Base-by-base conservation (phyloP, 2,888 invertebrate genomes). In the Drosophila kuntzei region DNA sequence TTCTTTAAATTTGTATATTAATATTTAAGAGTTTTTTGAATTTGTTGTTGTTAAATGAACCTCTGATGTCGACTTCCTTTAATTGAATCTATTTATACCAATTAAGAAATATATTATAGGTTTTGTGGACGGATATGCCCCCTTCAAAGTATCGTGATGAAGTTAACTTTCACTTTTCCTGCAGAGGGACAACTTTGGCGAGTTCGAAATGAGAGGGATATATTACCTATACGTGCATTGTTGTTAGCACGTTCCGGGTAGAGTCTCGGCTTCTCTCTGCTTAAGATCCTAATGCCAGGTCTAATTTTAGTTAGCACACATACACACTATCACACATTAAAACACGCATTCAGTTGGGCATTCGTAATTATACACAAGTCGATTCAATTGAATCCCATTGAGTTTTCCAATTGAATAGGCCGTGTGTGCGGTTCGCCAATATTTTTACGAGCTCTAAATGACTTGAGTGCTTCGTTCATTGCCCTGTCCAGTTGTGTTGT, bases 331-430 rank as follows among this genome's bases (percentile, higher is more conserved):
- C 14, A 14, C 49, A 12, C 29, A 20, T 37, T 46, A 44, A 37
- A 44, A 47, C 22, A 47, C 27, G 46, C 27, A 34, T 39, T 4
- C 29, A 50, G 55, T 34, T 41, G 46, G 27, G 34, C 44, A 55
- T 39, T 55, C 80, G 75, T 71, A 77, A 75, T 79, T 77, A 77
- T 82, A 80, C 78, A 77, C 65, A 69, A 66, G 72, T 63, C 64
- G 64, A 57, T 49, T 63, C 71, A 77, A 82, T 75, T 77, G 77
- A 67, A 77, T 60, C 62, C 66, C 77, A 81, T 74, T 74, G 77
- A 77, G 68, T 74, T 77, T 81, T 81, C 77, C 80, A 77, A 77
- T 61, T 71, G 75, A 80, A 85, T 75, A 41, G 80, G 62, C 61
- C 62, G 36, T 60, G 34, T 60, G 50, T 63, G 65, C 44, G 68